Percentiles rank a stretch among this genome's conserved stretches.
Evolutionary conservation across 2,888 invertebrate genomes (phyloP).

Genomic region (Chrysolina americana): DNA sequence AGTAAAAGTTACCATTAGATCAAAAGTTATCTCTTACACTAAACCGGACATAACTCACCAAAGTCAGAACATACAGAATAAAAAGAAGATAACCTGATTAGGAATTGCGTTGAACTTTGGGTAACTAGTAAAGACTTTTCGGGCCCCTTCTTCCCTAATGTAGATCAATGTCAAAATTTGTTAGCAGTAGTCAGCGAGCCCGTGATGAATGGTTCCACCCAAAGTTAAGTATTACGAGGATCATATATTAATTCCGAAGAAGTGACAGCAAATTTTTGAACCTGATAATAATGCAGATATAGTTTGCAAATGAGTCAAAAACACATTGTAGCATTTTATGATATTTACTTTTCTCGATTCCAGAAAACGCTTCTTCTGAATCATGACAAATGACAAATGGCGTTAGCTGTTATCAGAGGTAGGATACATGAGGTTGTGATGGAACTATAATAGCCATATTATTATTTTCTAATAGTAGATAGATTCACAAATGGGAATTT

Average conservation of each 20-base stretch:
- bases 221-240: background rate
- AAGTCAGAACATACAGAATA: background rate
- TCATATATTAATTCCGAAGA: background rate
- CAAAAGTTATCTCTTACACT: background rate
- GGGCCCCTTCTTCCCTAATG: background rate
- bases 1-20: background rate
- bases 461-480: no score
- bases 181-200: conserved; percentile 3
- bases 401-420: no score
- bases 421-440: no score
- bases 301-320: no score
- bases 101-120: background rate
- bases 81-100: conserved; percentile 2
- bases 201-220: background rate
- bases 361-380: no score
- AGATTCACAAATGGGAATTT: no score
- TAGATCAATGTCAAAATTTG: conserved; percentile 19
- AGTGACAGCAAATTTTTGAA: background rate
- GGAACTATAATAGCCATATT: no score
- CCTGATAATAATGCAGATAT: no score
- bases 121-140: background rate
- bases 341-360: no score
- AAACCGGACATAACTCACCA: conserved; percentile 1
- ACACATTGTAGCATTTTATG: no score
- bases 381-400: no score